Evolutionary conservation across 2,888 invertebrate genomes (phyloP).

Genomic region (Epinotia demarniana): DNA sequence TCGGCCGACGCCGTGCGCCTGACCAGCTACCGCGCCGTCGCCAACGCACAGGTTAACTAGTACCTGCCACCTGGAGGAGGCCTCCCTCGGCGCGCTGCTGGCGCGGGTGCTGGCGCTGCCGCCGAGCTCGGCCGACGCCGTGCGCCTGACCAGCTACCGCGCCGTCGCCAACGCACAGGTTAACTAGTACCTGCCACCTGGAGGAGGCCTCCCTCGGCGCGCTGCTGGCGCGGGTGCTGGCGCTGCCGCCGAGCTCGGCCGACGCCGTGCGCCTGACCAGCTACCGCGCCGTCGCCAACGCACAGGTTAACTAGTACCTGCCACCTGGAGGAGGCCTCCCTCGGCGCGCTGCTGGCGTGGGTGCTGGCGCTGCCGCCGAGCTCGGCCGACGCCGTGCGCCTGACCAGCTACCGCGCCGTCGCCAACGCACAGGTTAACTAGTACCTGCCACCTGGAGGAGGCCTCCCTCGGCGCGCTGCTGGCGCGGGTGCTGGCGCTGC

Average conservation of each 20-base stretch:
- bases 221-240: constrained; percentile 90
- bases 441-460: constrained; percentile 93
- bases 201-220: constrained; percentile 91
- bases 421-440: constrained; percentile 60
- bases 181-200: constrained; percentile 88
- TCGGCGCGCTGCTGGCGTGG: constrained; percentile 90
- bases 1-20: constrained; percentile 76
- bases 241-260: constrained; percentile 86
- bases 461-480: constrained; percentile 89
- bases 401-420: constrained; percentile 77
- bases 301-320: constrained; percentile 82
- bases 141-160: constrained; percentile 74
- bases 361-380: constrained; percentile 90
- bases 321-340: constrained; percentile 91
- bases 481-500: constrained; percentile 90
- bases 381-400: constrained; percentile 74
- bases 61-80: constrained; percentile 93
- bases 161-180: constrained; percentile 70
- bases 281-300: constrained; percentile 77
- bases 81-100: constrained; percentile 88
- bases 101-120: constrained; percentile 91
- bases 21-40: constrained; percentile 75
- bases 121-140: constrained; percentile 82
- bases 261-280: constrained; percentile 74
- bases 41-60: constrained; percentile 59